Conservation (phyloP, 2,797 vertebrate species). For the Cirrhinus molitorella region DNA sequence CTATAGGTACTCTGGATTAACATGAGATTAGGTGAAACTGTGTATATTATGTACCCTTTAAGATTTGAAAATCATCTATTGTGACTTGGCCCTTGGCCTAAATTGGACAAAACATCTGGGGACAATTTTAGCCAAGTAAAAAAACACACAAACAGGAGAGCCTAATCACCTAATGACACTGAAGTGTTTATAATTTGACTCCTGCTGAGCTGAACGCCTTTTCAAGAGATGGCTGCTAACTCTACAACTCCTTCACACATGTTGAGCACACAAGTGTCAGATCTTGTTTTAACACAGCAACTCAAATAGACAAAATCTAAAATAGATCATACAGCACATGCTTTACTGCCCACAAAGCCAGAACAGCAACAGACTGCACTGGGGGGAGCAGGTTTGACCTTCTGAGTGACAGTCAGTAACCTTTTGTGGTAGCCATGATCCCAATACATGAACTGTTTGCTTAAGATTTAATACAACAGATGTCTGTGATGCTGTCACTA, state of each 20-base stretch:
- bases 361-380: not conserved
- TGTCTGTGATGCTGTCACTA: constrained; percentile 1
- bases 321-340: constrained; percentile 43
- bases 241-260: constrained; percentile 26
- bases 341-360: constrained; percentile 25
- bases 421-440: constrained; percentile 35
- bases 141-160: not conserved
- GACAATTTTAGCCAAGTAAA: not conserved
- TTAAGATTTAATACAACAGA: constrained; percentile 35
- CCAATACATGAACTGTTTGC: constrained; percentile 23
- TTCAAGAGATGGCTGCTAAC: constrained; percentile 18
- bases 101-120: not conserved
- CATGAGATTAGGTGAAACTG: too few species aligned
- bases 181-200: not conserved
- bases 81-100: too few species aligned
- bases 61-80: too few species aligned
- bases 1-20: too few species aligned
- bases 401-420: constrained; percentile 8
- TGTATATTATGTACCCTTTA: too few species aligned
- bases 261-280: constrained; percentile 15
- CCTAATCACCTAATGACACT: constrained; percentile 4
- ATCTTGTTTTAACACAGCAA: constrained; percentile 25
- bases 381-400: constrained; percentile 8
- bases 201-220: not conserved
- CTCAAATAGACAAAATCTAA: constrained; percentile 41